A percentile compares a stretch with the other conserved stretches of the same genome.
Evolutionary conservation across 1,140 invertebrate species (phyloP).

Genomic region (Heliothis subflexa): DNA sequence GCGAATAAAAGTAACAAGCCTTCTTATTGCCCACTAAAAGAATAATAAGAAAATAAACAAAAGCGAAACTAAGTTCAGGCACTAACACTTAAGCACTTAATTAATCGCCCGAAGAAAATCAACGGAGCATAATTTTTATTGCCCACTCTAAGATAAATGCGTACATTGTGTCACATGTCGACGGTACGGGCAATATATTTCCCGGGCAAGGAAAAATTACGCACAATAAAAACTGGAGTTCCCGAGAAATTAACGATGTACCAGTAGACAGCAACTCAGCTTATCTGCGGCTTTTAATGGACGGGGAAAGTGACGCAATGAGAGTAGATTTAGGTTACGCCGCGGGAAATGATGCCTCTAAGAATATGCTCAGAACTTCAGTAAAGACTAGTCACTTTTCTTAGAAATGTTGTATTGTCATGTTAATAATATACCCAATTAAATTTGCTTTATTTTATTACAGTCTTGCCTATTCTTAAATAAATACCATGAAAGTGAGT

Average conservation of each 20-base stretch:
- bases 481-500: too few species aligned
- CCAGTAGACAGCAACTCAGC: constrained; percentile 77
- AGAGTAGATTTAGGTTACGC: constrained; percentile 23
- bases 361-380: neutral
- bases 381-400: too few species aligned
- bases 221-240: constrained; percentile 79
- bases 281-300: constrained; percentile 81
- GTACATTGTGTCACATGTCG: constrained; percentile 64
- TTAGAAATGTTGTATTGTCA: too few species aligned
- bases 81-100: constrained; percentile 22
- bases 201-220: constrained; percentile 71
- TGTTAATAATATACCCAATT: too few species aligned
- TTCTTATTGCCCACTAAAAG: constrained; percentile 6
- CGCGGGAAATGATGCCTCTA: neutral
- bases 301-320: constrained; percentile 61
- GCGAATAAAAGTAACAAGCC: constrained; percentile 20
- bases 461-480: too few species aligned
- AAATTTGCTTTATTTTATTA: too few species aligned
- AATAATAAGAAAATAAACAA: constrained; percentile 28
- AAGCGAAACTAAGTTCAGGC: constrained; percentile 27
- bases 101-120: constrained; percentile 54
- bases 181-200: constrained; percentile 60
- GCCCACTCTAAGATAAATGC: constrained; percentile 64
- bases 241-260: constrained; percentile 81
- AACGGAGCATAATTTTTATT: constrained; percentile 59